Base-by-base conservation (phyloP, 2,888 invertebrate genomes). In the Cantharis lateralis region DNA sequence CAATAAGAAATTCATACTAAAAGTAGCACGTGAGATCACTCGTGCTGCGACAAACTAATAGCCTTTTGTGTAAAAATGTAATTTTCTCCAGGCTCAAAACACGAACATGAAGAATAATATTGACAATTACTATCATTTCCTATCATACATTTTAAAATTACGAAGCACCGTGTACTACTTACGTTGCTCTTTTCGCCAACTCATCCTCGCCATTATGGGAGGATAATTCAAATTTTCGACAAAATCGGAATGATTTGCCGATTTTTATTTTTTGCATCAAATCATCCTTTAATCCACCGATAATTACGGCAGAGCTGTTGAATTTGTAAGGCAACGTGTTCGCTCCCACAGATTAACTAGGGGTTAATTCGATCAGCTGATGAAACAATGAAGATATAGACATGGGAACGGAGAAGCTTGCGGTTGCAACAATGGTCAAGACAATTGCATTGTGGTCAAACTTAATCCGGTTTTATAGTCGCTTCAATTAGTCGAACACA, bases 11-110 rank as follows among this genome's bases (percentile, higher is more conserved):
- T 48, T 48, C 48, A 48, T 48, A 48, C 48, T 77, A 81, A 84
- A 84, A 84, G 83, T 83, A 82, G 83, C 83, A 79, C 83, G 84
- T 84, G 84, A 82, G 83, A 83, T 78, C 79, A 82, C 79, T 81
- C 79, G 80, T 80, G 80, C 78, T 80, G 74, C 79, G 80, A 81
- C 80, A 81, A 80, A 79, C 78, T 78, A 81, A 83, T 81, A 75
- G 76, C 72, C 81, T 79, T 81, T 82, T 82, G 81, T 81, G 76
- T 76, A 82, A 82, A 84, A 83, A 82, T 80, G 81, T 74, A 70
- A 74, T 72, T 72, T 81, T 83, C 80, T 82, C 84, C 81, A 81
- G 82, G 82, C 82, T 81, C 75, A 75, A 68, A 78, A 78, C 81
- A 80, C 81, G 82, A 82, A 76, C 72, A 74, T 75, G 71, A 78